phyloP scores from a whole-genome alignment of 2,113 vertebrate species.

The Noctilio leporinus region DNA sequence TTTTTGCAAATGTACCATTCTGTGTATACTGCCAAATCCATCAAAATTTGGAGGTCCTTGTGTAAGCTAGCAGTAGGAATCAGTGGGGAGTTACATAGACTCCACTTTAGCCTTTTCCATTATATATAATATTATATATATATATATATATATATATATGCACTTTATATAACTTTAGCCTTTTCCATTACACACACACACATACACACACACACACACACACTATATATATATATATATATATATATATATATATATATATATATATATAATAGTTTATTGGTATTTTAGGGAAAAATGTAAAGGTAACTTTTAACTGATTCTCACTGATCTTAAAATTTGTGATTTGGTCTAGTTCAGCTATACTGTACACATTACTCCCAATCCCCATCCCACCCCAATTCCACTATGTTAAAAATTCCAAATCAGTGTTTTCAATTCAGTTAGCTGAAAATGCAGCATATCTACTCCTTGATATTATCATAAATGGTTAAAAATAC shows the following conservation, averaged over 20 bases:
- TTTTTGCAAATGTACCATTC: not conserved
- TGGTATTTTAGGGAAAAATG: not conserved
- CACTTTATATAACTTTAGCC: too few species aligned
- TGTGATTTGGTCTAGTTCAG: not conserved
- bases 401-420: not conserved
- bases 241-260: too few species aligned
- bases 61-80: not conserved
- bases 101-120: rapidly evolving
- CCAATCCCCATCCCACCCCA: rapidly evolving
- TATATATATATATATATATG: too few species aligned
- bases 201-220: too few species aligned
- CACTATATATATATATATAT: too few species aligned
- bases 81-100: not conserved
- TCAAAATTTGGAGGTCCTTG: not conserved
- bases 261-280: too few species aligned
- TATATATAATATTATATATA: too few species aligned
- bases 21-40: not conserved
- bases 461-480: not conserved
- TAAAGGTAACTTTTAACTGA: not conserved
- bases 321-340: not conserved
- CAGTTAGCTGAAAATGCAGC: not conserved
- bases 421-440: not conserved
- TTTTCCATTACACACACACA: too few species aligned
- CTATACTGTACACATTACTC: not conserved
- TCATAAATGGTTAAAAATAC: not conserved